Conservation (phyloP, 2,888 invertebrate genomes). For the Liodrosophila aerea region DNA sequence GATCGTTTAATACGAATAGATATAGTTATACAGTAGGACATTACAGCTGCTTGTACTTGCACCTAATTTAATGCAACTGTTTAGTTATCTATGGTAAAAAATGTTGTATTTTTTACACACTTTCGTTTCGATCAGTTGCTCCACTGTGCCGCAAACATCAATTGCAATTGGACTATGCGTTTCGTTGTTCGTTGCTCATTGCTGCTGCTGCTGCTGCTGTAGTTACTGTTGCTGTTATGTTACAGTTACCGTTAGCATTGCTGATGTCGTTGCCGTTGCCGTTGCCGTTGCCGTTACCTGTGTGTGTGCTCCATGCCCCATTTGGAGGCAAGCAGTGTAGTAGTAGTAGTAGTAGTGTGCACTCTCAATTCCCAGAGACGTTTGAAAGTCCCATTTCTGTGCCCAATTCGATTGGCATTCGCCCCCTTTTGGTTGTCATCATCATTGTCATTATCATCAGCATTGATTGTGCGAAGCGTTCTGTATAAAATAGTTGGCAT, state of each 20-base stretch:
- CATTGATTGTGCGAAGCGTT: conserved; percentile 55
- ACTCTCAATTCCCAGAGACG: not conserved
- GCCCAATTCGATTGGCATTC: conserved; percentile 26
- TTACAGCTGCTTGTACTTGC: too few relatives aligned
- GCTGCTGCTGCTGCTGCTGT: conserved; percentile 1
- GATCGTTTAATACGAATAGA: too few relatives aligned
- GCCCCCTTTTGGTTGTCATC: conserved; percentile 44
- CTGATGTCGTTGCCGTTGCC: not conserved
- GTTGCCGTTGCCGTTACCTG: not conserved
- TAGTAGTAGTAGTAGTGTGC: too few relatives aligned
- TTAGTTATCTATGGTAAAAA: too few relatives aligned
- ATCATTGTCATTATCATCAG: conserved; percentile 43
- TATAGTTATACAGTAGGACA: too few relatives aligned
- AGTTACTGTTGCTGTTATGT: conserved; percentile 5
- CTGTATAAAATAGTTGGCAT: conserved; percentile 53
- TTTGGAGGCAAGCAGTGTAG: too few relatives aligned
- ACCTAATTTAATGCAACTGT: too few relatives aligned
- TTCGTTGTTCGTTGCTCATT: conserved; percentile 6
- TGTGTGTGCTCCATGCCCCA: not conserved
- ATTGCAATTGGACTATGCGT: conserved; percentile 9
- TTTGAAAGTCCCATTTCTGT: not conserved
- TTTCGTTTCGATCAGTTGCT: not conserved
- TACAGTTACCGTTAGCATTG: not conserved
- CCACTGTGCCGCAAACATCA: conserved; percentile 17
- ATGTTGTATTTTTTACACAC: too few relatives aligned